Evolutionary conservation across 2,113 vertebrate genomes (phyloP).

Genomic region (Aphyosemion australe): DNA sequence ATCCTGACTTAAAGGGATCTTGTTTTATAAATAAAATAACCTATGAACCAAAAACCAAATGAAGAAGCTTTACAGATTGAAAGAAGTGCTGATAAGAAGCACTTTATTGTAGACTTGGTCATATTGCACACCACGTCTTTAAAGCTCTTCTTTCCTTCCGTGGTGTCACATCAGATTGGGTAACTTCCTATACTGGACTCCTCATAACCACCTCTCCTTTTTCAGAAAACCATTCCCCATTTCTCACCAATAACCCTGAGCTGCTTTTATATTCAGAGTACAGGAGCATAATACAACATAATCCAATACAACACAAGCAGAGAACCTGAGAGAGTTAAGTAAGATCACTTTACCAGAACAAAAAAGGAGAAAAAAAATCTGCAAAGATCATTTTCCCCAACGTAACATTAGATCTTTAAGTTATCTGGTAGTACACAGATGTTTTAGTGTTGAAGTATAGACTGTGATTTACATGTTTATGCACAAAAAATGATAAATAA

Average conservation of each 20-base stretch:
- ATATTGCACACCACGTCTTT: not conserved
- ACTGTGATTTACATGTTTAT: too few species aligned
- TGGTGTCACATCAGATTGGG: constrained; percentile 52
- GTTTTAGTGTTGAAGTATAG: too few species aligned
- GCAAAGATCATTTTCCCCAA: not conserved
- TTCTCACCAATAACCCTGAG: constrained; percentile 8
- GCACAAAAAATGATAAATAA: not conserved
- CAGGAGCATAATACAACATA: not conserved
- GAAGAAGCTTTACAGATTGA: not conserved
- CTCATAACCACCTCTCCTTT: constrained; percentile 6
- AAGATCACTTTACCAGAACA: not conserved
- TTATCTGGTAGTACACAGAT: not conserved
- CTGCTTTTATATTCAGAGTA: not conserved
- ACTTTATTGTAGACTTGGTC: not conserved
- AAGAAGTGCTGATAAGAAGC: not conserved
- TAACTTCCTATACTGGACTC: constrained; percentile 54
- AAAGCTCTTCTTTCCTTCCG: constrained; percentile 15
- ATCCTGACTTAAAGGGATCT: not conserved
- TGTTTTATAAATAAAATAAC: too few species aligned
- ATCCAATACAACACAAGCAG: constrained; percentile 22
- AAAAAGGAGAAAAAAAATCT: not conserved
- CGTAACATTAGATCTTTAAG: too few species aligned
- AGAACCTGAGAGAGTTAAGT: not conserved
- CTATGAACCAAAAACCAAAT: too few species aligned
- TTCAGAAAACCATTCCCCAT: not conserved